Evolutionary conservation across 37 sponge, comb jelly and placozoan species (phyloP).

Genomic region (Cliona cf. orientalis): DNA sequence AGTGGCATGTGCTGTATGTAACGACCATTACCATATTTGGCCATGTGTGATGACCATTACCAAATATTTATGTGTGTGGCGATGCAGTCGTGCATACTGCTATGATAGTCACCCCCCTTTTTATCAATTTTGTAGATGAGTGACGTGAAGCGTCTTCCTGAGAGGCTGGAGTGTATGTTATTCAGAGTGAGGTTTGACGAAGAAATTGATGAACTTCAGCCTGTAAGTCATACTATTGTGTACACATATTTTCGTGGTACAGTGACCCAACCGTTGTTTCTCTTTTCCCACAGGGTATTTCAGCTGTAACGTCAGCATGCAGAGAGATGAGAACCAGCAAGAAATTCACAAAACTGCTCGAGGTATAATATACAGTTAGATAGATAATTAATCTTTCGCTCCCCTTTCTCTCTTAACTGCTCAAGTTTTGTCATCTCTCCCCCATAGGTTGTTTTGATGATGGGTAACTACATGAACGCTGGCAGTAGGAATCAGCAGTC

Average conservation of each 20-base stretch:
- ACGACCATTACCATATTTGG: too few relatives aligned
- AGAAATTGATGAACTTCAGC: conserved; percentile 82
- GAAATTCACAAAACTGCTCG: conserved; percentile 82
- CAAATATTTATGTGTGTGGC: not conserved
- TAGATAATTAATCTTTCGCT: not conserved
- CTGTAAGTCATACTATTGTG: conserved; percentile 54
- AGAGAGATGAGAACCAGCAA: conserved; percentile 81
- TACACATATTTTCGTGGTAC: not conserved
- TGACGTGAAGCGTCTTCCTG: conserved; percentile 73
- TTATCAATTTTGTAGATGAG: conserved; percentile 60
- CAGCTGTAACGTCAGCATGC: conserved; percentile 82
- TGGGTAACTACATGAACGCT: conserved; percentile 99
- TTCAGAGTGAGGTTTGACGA: conserved; percentile 87
- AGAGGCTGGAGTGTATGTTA: conserved; percentile 80
- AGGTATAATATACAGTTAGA: conserved; percentile 59
- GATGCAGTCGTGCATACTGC: not conserved
- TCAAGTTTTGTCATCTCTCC: not conserved
- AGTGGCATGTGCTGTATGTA: not conserved
- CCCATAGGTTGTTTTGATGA: conserved; percentile 85
- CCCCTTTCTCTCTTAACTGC: conserved; percentile 3
- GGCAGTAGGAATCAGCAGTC: conserved; percentile 92
- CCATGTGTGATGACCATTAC: not conserved
- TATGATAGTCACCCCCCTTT: not conserved
- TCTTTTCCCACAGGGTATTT: conserved; percentile 52
- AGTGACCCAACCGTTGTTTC: not conserved